Evolutionary conservation across 2,797 vertebrate genomes (phyloP).

Genomic region (Ateles fusciceps): DNA sequence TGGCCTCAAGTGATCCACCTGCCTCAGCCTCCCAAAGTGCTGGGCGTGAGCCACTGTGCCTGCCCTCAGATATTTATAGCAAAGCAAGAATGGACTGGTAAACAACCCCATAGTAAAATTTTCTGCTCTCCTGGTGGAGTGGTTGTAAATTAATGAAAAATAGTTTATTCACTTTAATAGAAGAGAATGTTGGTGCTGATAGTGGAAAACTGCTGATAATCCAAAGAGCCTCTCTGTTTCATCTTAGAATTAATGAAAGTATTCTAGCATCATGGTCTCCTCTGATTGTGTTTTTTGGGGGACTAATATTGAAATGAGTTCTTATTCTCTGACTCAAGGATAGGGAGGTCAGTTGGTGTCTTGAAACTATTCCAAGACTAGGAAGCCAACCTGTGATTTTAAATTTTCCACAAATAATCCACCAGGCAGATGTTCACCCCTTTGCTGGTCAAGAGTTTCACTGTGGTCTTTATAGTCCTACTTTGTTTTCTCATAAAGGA

Average conservation of each 20-base stretch:
- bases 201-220: not conserved
- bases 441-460: not conserved
- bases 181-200: not conserved
- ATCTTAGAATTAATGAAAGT: not conserved
- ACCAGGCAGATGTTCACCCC: not conserved
- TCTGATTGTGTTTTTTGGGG: not conserved
- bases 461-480: not conserved
- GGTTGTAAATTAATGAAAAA: conserved; percentile 10
- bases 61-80: not conserved
- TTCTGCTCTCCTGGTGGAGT: not conserved
- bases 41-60: not conserved
- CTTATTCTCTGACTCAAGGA: conserved; percentile 44
- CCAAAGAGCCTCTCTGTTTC: not conserved
- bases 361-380: conserved; percentile 39
- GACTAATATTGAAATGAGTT: conserved; percentile 22
- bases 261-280: not conserved
- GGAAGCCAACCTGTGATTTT: conserved; percentile 35
- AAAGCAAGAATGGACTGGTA: not conserved
- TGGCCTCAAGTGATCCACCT: not conserved
- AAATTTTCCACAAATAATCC: conserved; percentile 6
- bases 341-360: conserved; percentile 5
- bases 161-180: not conserved
- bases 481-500: not conserved
- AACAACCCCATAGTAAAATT: not conserved
- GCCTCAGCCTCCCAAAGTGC: not conserved